Percentiles rank a stretch among this genome's conserved stretches.
Conservation (phyloP, 2,888 invertebrate species). For the Phaonia tiefii region DNA sequence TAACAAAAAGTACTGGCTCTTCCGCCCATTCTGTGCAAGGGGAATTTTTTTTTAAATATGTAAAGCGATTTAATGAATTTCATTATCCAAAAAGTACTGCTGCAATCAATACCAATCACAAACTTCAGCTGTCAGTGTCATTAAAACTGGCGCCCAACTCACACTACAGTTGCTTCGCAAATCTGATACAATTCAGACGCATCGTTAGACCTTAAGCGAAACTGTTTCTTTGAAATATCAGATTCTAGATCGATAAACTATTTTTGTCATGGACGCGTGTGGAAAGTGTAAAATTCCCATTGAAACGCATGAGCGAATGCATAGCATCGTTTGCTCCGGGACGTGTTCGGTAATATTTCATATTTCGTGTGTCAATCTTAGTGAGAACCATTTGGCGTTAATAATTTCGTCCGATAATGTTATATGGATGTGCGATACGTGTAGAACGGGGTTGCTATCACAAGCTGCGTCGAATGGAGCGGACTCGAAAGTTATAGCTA, state of each 20-base stretch:
- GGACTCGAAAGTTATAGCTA: background rate
- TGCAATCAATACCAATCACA: background rate
- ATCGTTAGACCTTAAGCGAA: background rate
- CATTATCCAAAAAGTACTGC: conserved; percentile 39
- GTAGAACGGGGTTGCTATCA: background rate
- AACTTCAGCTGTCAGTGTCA: conserved; percentile 3
- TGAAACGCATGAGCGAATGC: conserved; percentile 14
- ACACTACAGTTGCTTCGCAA: conserved; percentile 9
- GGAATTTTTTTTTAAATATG: conserved; percentile 60
- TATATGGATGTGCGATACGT: conserved; percentile 37
- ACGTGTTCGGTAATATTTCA: conserved; percentile 20
- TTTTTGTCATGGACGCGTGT: conserved; percentile 14
- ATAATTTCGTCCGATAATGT: conserved; percentile 27
- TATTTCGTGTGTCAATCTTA: conserved; percentile 19
- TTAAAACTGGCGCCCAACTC: background rate
- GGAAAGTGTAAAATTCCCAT: conserved; percentile 30
- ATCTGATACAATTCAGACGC: conserved; percentile 35
- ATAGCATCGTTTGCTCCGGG: conserved; percentile 1
- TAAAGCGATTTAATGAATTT: conserved; percentile 42
- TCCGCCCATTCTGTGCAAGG: background rate
- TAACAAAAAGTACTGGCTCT: background rate
- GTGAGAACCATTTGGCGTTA: conserved; percentile 7
- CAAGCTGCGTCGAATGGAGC: background rate
- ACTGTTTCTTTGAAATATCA: background rate
- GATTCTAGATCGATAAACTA: background rate